These are phyloP conservation scores for Aurelia sp. DNA, from an alignment of 30 jellyfish, hydroid and myxozoan genomes.

Conservation along the genomic window DNA sequence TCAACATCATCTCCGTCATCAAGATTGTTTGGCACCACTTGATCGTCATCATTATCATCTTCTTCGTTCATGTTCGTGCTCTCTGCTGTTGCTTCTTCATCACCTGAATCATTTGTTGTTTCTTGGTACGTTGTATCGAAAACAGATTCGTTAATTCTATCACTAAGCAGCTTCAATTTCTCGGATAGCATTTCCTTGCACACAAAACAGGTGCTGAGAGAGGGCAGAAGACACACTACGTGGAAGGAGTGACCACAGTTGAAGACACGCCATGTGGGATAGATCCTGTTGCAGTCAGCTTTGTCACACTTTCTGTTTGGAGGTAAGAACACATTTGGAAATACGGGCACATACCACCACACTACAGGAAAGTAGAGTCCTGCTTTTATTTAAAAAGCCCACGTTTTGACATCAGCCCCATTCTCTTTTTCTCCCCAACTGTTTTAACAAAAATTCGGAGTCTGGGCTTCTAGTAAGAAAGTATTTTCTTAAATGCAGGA, in stretches of 20 bases:
- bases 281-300: not conserved
- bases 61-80: not conserved
- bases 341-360: not conserved
- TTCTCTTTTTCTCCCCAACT: no score
- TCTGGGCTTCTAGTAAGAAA: not conserved
- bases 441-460: not conserved
- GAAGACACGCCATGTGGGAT: constrained; percentile 11
- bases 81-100: not conserved
- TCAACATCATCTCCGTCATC: not conserved
- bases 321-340: not conserved
- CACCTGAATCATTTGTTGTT: not conserved
- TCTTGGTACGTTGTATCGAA: no score
- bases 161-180: not conserved
- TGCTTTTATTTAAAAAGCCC: no score
- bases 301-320: not conserved
- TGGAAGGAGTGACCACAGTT: constrained; percentile 13
- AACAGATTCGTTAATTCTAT: no score
- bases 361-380: no score
- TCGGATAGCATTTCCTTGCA: not conserved
- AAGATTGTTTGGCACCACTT: not conserved
- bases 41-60: not conserved
- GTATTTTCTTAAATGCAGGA: no score
- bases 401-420: no score
- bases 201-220: constrained; percentile 7
- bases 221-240: not conserved